Base-by-base conservation (phyloP, 2,797 vertebrate species). In the Anguilla marmorata region DNA sequence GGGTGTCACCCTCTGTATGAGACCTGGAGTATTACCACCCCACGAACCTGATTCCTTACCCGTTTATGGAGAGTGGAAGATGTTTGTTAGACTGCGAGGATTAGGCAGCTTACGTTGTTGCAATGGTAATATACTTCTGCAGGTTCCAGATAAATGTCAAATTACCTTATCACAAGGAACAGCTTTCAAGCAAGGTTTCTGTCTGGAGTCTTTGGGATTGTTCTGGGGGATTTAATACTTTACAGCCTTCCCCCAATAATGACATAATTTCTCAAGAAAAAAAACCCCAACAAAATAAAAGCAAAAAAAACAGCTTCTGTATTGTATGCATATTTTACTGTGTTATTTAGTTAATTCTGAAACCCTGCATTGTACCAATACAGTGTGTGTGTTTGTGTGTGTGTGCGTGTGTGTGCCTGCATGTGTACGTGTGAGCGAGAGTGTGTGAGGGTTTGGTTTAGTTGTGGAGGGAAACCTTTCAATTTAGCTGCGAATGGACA, bases 101-200 rank as follows among this genome's bases (percentile, higher is more conserved):
- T 99, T 99, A 99, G 97, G 95, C 96, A 93, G 97, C 97, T 98
- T 98, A 98, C 97, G 97, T 98, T 97, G 98, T 97, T 98, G 96
- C 97, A 98, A 98, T 99, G 98, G 97, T 98, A 98, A 98, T 98
- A 97, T 95, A 93, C 94, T 95, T 96, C 98, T 97, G 97, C 95
- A 93, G 96, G 95, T 94, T 95, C 95, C 96, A 97, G 98, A 98
- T 98, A 98, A 98, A 98, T 96, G 96, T 95, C 93, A 95, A 95
- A 93, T 97, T 94, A 98, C 96, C 97, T 98, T 98, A 98, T 98
- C 97, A 96, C 96, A 95, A 94, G 94, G 93, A 97, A 96, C 97
- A 98, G 97, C 97, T 97, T 96, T 93, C 94, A 92, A 88, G 94
- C 93, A 95, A 95, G 95, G 95, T 96, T 95, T 94, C 93, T 94